Evolutionary conservation across 1,140 invertebrate species (phyloP), one percentile per base, ranked within the genome.

Genomic region (Chrysopa pallens): DNA sequence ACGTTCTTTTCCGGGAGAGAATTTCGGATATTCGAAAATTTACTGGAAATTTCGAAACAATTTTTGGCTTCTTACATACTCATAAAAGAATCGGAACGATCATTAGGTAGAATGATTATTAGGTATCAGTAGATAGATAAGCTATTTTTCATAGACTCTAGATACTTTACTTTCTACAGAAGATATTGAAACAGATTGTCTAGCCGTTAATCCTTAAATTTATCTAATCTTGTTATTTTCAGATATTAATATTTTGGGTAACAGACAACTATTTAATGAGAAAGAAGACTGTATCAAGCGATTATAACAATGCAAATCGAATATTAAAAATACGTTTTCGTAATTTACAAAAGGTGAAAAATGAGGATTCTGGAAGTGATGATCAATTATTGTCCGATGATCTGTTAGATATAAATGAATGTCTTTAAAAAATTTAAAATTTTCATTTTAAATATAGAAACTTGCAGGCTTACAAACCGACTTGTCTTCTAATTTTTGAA

Each of bases 231-330:
- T 40, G 44, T 52, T 52, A 42, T 46, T 67, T 72, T 42, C 65
- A 84, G 80, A 80, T 78, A 45, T 67, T 85, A 50, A 82, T 84
- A 69, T 84, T 84, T 63, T 84, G 80, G 81, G 78, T 85, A 40
- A 82, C 80, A 2, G 82, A 85, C 55, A 84, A 84, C 59, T 84
- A 84, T 61, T 61, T 85, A 17, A 85, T 84, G 78, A 33, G 53
- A 55, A n/a, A 52, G 50, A 39, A 50, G 57, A 12, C 27, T 40
- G 17, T 45, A 51, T 29, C 47, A 42, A 4, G 2, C 31, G n/a
- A 33, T 12, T 11, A 11, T 12, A 33, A 33, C 31, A 33, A 33
- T 33, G n/a, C 28, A 33, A 29, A 42, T 33, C 31, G 28, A 12
- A 36, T 29, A 15, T 23, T 61, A 37, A 64, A 66, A 45, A 60